Base-by-base conservation (phyloP, 1,140 invertebrate genomes). In the Sogatella furcifera region DNA sequence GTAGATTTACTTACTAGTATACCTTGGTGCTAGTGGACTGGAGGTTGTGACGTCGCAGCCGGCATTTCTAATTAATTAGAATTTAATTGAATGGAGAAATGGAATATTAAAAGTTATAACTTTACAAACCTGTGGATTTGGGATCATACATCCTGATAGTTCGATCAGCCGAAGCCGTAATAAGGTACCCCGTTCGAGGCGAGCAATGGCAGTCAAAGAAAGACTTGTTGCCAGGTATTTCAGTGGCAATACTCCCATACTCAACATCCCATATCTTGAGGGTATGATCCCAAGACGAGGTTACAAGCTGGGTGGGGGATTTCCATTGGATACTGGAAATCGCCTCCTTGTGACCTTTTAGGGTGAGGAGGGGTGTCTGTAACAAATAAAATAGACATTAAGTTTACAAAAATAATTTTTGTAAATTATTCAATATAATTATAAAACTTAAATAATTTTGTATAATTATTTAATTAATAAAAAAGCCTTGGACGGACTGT, bases 251-350 rank as follows among this genome's bases (percentile, higher is more conserved):
- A 13, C 85, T 88, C 59, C 85, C 87, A 31, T 90, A 72, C 73
- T 94, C 85, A 21, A 90, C 77, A 76, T 99, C 95, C 97, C 97
- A 99, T 4, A 96, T 68, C 72, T 90, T 88, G 10, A 99, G 76
- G 0, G 94, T 92, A 69, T 98, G 95, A 78, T 99, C 97, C 94
- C 95, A 96, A 0, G 90, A 89, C 1, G 89, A 89, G 0, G 92
- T 93, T 13, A 90, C 80, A 2, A 97, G 70, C 59, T 84, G 85
- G 43, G 82, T 76, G 55, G 77, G 77, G 62, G 87, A 84, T 60
- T 88, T 81, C 94, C 95, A 99, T 46, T 83, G 77, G 0, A 92
- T 79, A 0, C 84, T 83, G 8, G 90, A 92, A 8, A 99, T 81
- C 17, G 85, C 88, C 74, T 98, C 95, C 64, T 85, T 84, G 71